phyloP scores from a whole-genome alignment of 2,888 invertebrate species.

The Acleris holmiana region DNA sequence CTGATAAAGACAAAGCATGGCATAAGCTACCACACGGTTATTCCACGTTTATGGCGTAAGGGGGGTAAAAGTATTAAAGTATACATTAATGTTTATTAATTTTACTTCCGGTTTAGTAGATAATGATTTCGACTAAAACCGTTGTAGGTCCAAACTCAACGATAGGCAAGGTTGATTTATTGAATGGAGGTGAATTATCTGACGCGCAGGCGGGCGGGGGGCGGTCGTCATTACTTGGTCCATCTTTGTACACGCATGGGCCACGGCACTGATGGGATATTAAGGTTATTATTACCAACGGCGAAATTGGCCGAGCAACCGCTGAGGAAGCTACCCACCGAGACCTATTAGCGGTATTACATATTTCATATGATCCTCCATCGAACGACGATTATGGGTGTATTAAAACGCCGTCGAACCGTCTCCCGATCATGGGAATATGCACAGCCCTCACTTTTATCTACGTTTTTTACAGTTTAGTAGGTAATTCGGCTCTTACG shows the following conservation, averaged over 20 bases:
- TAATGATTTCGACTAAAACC: too few species aligned
- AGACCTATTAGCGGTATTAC: constrained; percentile 81
- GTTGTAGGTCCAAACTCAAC: constrained; percentile 38
- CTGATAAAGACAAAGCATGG: too few species aligned
- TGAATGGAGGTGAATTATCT: constrained; percentile 64
- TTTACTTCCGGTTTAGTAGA: too few species aligned
- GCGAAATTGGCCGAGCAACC: constrained; percentile 80
- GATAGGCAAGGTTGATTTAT: constrained; percentile 55
- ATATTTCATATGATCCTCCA: constrained; percentile 79
- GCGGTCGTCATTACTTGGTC: constrained; percentile 68
- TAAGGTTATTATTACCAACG: constrained; percentile 81
- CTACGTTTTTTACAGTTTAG: constrained; percentile 80
- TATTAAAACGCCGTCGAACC: constrained; percentile 76
- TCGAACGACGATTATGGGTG: constrained; percentile 78
- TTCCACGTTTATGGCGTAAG: too few species aligned
- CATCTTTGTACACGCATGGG: constrained; percentile 77
- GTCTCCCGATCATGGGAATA: constrained; percentile 79
- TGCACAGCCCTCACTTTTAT: constrained; percentile 66
- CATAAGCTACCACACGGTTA: too few species aligned
- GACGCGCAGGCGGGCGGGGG: constrained; percentile 50
- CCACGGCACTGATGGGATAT: constrained; percentile 77
- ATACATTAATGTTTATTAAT: too few species aligned
- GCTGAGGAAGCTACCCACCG: constrained; percentile 82
- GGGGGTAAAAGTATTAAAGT: too few species aligned
- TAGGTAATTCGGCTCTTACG: constrained; percentile 76